These are phyloP conservation scores for Drosophila erecta DNA, from an alignment of 1,140 invertebrate species.

Conservation along the genomic window DNA sequence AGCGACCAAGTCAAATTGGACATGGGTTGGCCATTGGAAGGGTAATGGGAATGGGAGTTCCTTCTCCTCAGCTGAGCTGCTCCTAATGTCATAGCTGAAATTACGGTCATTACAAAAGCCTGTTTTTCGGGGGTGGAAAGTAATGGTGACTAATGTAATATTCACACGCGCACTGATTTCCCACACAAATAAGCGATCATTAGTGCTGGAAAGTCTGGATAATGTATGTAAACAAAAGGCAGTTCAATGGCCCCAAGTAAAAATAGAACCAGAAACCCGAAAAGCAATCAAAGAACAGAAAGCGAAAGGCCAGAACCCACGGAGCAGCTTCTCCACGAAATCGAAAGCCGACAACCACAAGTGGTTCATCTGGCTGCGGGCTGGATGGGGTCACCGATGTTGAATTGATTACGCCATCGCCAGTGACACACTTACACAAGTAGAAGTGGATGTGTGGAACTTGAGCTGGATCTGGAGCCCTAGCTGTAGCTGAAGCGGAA, in stretches of 20 bases:
- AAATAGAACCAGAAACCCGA: slow-evolving; percentile 21
- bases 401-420: slow-evolving; percentile 55
- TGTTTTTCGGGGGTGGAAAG: not conserved
- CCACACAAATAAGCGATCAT: slow-evolving; percentile 29
- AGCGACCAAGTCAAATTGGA: slow-evolving; percentile 3
- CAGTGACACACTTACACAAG: slow-evolving; percentile 32
- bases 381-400: slow-evolving; percentile 44
- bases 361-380: slow-evolving; percentile 44
- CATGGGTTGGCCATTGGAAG: not conserved
- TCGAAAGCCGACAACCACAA: slow-evolving; percentile 63
- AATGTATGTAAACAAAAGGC: slow-evolving; percentile 11
- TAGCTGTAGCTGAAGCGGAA: slow-evolving; percentile 2
- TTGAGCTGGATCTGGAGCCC: not conserved
- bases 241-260: slow-evolving; percentile 58
- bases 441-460: slow-evolving; percentile 4
- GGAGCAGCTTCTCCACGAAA: slow-evolving; percentile 65
- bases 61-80: not conserved
- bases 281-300: slow-evolving; percentile 15
- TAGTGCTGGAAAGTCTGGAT: slow-evolving; percentile 16
- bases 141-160: slow-evolving; percentile 67
- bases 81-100: slow-evolving; percentile 10
- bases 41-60: slow-evolving; percentile 4
- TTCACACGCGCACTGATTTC: slow-evolving; percentile 60
- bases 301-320: slow-evolving; percentile 29
- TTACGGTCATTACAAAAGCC: not conserved